These are phyloP conservation scores for Hypotaenidia okinawae DNA, from an alignment of 2,797 vertebrate species.

Conservation along the genomic window DNA sequence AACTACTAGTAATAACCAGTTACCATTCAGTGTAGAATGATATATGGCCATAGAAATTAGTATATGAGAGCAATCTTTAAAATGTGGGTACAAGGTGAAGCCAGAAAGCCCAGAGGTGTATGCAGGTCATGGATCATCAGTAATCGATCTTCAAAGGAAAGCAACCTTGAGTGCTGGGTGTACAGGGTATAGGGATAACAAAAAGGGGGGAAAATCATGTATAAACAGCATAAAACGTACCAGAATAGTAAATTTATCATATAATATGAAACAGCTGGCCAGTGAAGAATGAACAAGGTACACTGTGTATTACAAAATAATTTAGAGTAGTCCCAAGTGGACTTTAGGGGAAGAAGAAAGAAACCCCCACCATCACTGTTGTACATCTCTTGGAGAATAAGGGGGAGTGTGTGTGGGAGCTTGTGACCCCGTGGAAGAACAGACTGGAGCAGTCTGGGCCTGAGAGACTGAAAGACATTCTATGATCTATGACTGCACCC, in stretches of 20 bases:
- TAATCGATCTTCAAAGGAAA: background rate
- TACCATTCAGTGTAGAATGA: background rate
- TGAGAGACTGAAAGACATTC: too few relatives aligned
- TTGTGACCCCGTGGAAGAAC: too few relatives aligned
- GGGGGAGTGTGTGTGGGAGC: too few relatives aligned
- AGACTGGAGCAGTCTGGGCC: too few relatives aligned
- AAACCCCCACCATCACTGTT: rapidly evolving
- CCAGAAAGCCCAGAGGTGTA: background rate
- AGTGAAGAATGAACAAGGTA: background rate
- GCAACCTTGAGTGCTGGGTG: rapidly evolving
- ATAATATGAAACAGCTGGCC: background rate
- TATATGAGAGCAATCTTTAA: background rate
- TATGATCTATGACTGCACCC: too few relatives aligned
- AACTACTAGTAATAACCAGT: background rate
- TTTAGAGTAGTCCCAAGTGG: background rate
- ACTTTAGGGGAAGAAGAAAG: background rate
- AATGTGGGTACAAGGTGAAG: background rate
- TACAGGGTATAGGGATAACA: background rate
- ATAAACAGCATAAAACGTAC: background rate
- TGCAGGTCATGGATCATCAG: background rate
- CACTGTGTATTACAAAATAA: background rate
- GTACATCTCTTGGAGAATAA: background rate
- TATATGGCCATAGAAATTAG: background rate
- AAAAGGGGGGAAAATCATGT: background rate
- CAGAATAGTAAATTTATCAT: background rate